Percentiles rank a stretch among this genome's conserved stretches.
Evolutionary conservation across 2,888 invertebrate genomes (phyloP).

Genomic region (Catocala fraxini): DNA sequence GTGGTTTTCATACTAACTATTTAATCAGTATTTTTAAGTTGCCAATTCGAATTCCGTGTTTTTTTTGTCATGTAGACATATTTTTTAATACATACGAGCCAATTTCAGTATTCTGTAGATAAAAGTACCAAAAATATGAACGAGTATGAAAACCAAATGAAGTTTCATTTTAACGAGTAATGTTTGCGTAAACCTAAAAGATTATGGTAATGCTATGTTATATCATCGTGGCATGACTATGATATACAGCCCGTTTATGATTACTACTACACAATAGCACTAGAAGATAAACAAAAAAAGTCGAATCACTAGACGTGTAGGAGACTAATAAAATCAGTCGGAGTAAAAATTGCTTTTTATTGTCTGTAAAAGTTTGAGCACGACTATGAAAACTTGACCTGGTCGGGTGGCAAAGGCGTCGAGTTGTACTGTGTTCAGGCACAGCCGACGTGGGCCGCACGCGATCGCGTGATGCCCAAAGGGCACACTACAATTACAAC

Average conservation of each 20-base stretch:
- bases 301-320: constrained; percentile 12
- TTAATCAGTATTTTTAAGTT: too few relatives aligned
- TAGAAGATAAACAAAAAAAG: constrained; percentile 1
- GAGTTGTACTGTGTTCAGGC: constrained; percentile 24
- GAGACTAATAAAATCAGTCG: constrained; percentile 28
- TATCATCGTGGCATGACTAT: too few relatives aligned
- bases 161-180: too few relatives aligned
- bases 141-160: too few relatives aligned
- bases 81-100: too few relatives aligned
- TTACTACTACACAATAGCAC: neutral
- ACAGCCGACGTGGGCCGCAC: constrained; percentile 52
- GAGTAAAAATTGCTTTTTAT: constrained; percentile 39
- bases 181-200: too few relatives aligned
- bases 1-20: too few relatives aligned
- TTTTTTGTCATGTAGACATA: too few relatives aligned
- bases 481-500: constrained; percentile 76
- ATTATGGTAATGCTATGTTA: too few relatives aligned
- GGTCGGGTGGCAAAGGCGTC: constrained; percentile 35
- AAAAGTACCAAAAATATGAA: too few relatives aligned
- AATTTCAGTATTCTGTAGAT: too few relatives aligned
- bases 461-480: constrained; percentile 79
- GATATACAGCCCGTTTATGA: neutral
- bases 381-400: constrained; percentile 43
- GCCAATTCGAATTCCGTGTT: too few relatives aligned
- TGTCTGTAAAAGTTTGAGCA: constrained; percentile 38